Conservation (phyloP, 1,140 invertebrate species). For the Lithobius niger region DNA sequence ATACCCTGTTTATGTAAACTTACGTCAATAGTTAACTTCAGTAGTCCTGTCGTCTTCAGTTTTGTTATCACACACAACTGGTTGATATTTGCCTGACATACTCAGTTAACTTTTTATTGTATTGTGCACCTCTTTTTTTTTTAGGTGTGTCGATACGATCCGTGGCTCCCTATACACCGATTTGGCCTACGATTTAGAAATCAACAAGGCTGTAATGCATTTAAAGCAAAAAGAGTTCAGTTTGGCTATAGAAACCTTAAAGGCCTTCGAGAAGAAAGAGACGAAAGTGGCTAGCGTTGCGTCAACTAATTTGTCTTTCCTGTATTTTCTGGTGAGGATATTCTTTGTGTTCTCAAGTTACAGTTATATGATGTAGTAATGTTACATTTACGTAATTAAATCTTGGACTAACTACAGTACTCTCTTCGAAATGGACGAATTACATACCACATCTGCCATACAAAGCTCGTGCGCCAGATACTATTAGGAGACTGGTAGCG, state of each 20-base stretch:
- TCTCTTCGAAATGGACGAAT: no score
- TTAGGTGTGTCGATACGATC: conserved; percentile 50
- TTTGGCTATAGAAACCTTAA: conserved; percentile 67
- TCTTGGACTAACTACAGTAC: no score
- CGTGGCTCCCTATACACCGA: conserved; percentile 59
- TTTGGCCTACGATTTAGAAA: conserved; percentile 76
- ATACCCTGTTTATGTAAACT: no score
- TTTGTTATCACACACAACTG: no score
- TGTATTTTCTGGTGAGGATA: conserved; percentile 61
- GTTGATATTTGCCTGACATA: no score
- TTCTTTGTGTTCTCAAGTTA: conserved; percentile 3
- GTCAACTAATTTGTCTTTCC: conserved; percentile 79
- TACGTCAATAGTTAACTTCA: no score
- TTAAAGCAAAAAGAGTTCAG: conserved; percentile 69
- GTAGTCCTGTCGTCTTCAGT: no score
- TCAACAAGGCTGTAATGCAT: conserved; percentile 84
- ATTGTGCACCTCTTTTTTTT: no score
- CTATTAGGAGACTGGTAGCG: no score
- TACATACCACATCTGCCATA: no score
- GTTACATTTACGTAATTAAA: conserved; percentile 1
- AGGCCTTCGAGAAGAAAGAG: conserved; percentile 75
- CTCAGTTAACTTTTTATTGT: no score
- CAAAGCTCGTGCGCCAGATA: no score
- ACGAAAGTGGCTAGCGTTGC: conserved; percentile 68
- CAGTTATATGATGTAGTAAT: conserved; percentile 13